A percentile compares a stretch with the other conserved stretches of the same genome.
Evolutionary conservation across 1,140 invertebrate species (phyloP).

Genomic region (Ladona fulva): DNA sequence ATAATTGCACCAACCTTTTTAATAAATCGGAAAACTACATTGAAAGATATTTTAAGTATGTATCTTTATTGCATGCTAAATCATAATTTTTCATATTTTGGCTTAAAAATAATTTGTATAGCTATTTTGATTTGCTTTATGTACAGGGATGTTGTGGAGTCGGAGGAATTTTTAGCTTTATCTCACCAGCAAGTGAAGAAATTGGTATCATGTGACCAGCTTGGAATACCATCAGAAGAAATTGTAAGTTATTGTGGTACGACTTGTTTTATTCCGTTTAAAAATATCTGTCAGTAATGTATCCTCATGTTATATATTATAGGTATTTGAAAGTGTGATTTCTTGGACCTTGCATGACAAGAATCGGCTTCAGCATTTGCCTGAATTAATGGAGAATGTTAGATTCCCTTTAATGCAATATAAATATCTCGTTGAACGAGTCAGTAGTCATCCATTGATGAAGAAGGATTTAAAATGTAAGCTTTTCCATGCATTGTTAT

Average conservation of each 20-base stretch:
- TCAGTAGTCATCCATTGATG: slow-evolving; percentile 81
- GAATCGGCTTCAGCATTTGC: slow-evolving; percentile 56
- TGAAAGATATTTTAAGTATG: slow-evolving; percentile 84
- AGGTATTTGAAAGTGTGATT: slow-evolving; percentile 82
- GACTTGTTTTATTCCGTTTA: neutral
- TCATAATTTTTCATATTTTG: neutral
- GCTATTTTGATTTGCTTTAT: neutral
- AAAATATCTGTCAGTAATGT: no score
- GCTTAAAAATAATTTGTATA: neutral
- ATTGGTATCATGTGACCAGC: slow-evolving; percentile 79
- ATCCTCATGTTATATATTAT: slow-evolving; percentile 2
- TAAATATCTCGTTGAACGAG: slow-evolving; percentile 79
- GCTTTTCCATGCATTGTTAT: slow-evolving; percentile 11
- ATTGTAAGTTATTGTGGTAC: slow-evolving; percentile 45
- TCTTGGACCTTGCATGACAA: slow-evolving; percentile 76
- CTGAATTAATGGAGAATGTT: slow-evolving; percentile 86
- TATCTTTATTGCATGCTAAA: neutral
- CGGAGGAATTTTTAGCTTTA: slow-evolving; percentile 86
- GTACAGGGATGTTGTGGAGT: slow-evolving; percentile 82
- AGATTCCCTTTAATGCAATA: slow-evolving; percentile 79
- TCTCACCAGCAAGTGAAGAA: slow-evolving; percentile 67
- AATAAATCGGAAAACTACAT: slow-evolving; percentile 76
- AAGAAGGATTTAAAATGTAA: slow-evolving; percentile 71
- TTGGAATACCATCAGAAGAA: slow-evolving; percentile 84
- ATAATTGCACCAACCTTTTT: slow-evolving; percentile 80